Evolutionary conservation across 2,797 vertebrate species (phyloP).

Genomic region (Pogonophryne albipinna): DNA sequence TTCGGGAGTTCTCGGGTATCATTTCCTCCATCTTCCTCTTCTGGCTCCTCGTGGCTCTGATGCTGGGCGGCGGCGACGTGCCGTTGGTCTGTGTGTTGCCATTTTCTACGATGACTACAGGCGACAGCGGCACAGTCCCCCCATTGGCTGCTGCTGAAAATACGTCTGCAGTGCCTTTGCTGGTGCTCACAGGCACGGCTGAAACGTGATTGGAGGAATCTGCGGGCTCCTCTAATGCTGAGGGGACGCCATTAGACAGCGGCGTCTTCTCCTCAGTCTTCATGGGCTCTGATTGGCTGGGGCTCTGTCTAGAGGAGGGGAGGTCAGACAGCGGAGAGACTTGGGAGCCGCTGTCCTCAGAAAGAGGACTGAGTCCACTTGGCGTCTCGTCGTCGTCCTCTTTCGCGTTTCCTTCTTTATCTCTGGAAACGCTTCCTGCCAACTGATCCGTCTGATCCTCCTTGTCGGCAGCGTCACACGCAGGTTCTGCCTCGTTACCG

Average conservation of each 20-base stretch:
- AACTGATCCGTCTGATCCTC: conserved; percentile 39
- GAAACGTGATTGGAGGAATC: conserved; percentile 50
- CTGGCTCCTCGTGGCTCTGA: conserved; percentile 49
- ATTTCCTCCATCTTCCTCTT: conserved; percentile 79
- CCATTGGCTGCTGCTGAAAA: conserved; percentile 24
- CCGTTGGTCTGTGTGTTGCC: conserved; percentile 48
- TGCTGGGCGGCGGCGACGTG: conserved; percentile 57
- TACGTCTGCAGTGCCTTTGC: not conserved
- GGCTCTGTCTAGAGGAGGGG: conserved; percentile 65
- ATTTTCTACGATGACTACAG: not conserved
- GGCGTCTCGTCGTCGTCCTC: conserved; percentile 55
- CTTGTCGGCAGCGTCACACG: not conserved
- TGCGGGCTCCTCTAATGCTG: not conserved
- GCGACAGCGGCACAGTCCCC: conserved; percentile 26
- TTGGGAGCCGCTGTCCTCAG: conserved; percentile 43
- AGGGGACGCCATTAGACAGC: conserved; percentile 7
- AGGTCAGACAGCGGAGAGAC: conserved; percentile 35
- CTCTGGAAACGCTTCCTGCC: conserved; percentile 32
- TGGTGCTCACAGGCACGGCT: conserved; percentile 11
- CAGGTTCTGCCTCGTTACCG: conserved; percentile 52
- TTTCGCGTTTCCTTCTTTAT: conserved; percentile 49
- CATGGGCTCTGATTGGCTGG: conserved; percentile 67
- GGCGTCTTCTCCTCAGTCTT: not conserved
- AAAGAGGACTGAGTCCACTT: conserved; percentile 50
- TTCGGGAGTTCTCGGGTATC: not conserved